Evolutionary conservation across 37 sponge, comb jelly and placozoan genomes (phyloP).

Genomic region (Crambe crambe): DNA sequence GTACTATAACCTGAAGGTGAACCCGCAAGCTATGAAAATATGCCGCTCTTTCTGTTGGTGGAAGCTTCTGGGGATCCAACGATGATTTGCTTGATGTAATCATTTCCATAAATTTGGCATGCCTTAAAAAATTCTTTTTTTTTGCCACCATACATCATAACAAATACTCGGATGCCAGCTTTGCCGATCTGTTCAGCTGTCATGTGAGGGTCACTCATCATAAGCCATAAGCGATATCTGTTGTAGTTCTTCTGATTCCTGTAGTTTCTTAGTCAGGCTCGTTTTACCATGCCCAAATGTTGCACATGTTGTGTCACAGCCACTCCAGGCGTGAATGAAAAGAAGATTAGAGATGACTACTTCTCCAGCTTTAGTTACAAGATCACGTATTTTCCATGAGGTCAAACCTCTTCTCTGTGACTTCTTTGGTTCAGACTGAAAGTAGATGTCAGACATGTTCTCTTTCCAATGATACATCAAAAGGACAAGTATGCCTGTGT

Average conservation of each 20-base stretch:
- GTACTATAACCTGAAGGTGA: conserved; percentile 48
- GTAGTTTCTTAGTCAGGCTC: conserved; percentile 8
- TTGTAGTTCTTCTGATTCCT: conserved; percentile 17
- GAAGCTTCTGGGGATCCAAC: conserved; percentile 36
- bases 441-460: conserved; percentile 26
- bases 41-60: conserved; percentile 53
- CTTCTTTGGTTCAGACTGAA: conserved; percentile 23
- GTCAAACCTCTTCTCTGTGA: conserved; percentile 2
- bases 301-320: conserved; percentile 47
- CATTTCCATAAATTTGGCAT: conserved; percentile 57
- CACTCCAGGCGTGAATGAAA: conserved; percentile 48
- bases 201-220: conserved; percentile 20
- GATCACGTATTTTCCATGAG: conserved; percentile 35
- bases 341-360: conserved; percentile 3
- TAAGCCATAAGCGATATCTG: conserved; percentile 21
- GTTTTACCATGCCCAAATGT: conserved; percentile 48
- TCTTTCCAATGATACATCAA: conserved; percentile 27
- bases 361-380: background rate
- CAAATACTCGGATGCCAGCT: conserved; percentile 38
- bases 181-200: conserved; percentile 36
- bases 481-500: background rate
- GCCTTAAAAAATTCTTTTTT: conserved; percentile 34
- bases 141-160: conserved; percentile 46
- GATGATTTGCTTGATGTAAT: conserved; percentile 23
- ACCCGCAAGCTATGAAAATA: conserved; percentile 47